Percentiles rank a stretch among this genome's conserved stretches.
Conservation (phyloP, 92 coral and sea anemone genomes). For the Heliopora coerulea region DNA sequence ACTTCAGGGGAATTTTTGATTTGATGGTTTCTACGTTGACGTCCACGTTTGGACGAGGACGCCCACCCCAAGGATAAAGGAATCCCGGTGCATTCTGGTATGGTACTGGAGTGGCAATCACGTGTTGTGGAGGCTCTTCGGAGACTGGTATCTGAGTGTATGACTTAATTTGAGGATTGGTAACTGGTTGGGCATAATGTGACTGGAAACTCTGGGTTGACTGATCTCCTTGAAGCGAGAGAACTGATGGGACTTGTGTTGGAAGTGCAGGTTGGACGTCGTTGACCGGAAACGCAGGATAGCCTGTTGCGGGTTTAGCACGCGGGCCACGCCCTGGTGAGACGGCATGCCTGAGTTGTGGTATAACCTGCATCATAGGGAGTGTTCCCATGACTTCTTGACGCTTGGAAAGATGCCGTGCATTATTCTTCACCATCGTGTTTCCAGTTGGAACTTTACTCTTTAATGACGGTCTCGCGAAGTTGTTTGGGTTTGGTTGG, state of each 20-base stretch:
- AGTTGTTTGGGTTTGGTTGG: constrained; percentile 28
- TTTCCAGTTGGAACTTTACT: neutral
- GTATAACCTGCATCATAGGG: constrained; percentile 86
- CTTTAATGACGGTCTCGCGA: constrained; percentile 1
- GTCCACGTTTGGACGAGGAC: constrained; percentile 60
- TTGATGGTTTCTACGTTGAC: constrained; percentile 87
- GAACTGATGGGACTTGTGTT: neutral
- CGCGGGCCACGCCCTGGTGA: neutral
- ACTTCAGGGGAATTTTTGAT: constrained; percentile 67
- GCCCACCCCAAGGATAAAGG: constrained; percentile 34
- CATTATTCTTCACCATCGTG: neutral
- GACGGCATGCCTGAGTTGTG: constrained; percentile 46
- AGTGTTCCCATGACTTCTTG: constrained; percentile 60
- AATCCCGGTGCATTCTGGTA: constrained; percentile 19
- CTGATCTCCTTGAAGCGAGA: neutral
- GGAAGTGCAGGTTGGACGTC: constrained; percentile 14
- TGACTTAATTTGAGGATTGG: constrained; percentile 24
- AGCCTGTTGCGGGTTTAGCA: neutral
- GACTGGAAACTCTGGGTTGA: neutral
- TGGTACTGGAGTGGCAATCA: constrained; percentile 5
- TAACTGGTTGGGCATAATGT: constrained; percentile 9
- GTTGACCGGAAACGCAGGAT: constrained; percentile 10
- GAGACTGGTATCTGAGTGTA: constrained; percentile 46
- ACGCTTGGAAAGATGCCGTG: constrained; percentile 7
- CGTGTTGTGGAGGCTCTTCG: constrained; percentile 41